Conservation (phyloP, 2,113 vertebrate species). For the Rallus limicola region DNA sequence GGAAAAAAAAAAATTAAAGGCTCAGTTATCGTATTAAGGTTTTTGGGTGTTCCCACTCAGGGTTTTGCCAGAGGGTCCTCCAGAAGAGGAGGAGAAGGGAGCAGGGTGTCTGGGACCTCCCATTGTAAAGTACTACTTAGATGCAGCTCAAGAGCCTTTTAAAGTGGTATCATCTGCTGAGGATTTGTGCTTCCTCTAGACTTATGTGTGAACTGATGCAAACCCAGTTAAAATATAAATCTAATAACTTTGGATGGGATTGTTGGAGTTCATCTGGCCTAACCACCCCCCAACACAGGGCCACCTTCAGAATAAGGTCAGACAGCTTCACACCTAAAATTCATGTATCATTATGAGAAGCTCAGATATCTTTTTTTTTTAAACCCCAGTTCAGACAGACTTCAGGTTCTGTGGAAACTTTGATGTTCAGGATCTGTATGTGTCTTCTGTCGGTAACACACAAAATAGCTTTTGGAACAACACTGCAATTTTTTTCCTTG, state of each 20-base stretch:
- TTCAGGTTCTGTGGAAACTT: not conserved
- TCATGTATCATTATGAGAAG: not conserved
- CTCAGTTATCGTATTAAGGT: not conserved
- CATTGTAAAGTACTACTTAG: not conserved
- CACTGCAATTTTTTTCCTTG: not conserved
- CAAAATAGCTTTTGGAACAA: not conserved
- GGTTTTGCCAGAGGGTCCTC: not conserved
- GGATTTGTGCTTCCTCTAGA: not conserved
- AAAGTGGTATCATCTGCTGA: not conserved
- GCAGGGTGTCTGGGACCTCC: not conserved
- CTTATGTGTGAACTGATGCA: not conserved
- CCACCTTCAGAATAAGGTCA: not conserved
- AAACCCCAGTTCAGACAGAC: not conserved
- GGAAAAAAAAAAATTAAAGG: not conserved
- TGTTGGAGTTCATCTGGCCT: not conserved
- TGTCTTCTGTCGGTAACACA: not conserved
- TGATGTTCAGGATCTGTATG: not conserved
- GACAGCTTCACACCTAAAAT: not conserved
- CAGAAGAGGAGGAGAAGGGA: not conserved
- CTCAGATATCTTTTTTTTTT: not conserved
- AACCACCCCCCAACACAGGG: not conserved
- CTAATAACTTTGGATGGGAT: not conserved
- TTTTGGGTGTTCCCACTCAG: not conserved
- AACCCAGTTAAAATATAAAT: not conserved
- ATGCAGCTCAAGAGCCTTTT: not conserved